These are phyloP conservation scores for Hypomesus transpacificus DNA, from an alignment of 2,113 vertebrate species.

Conservation along the genomic window DNA sequence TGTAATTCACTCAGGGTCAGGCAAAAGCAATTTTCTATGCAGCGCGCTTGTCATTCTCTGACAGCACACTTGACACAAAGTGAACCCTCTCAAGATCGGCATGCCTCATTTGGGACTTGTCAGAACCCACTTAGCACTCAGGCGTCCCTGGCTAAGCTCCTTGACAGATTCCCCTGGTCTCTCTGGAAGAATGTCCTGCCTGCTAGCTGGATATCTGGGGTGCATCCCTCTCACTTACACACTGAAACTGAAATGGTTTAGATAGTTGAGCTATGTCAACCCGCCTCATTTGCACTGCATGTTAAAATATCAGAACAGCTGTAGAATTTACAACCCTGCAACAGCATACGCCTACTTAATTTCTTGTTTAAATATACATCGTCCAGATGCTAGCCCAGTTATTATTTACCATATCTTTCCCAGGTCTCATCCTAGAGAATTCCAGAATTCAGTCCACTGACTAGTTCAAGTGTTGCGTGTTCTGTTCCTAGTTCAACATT, in stretches of 20 bases:
- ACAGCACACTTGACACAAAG: constrained; percentile 22
- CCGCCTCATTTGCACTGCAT: no score
- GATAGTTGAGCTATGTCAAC: no score
- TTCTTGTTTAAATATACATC: no score
- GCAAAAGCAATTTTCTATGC: constrained; percentile 18
- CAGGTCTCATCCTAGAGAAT: no score
- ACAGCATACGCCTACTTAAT: no score
- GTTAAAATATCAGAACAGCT: no score
- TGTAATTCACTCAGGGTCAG: constrained; percentile 3
- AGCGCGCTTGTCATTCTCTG: constrained; percentile 29
- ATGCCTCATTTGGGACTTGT: constrained; percentile 47
- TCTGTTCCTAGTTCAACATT: no score
- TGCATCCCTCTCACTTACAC: not conserved
- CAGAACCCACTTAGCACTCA: constrained; percentile 56
- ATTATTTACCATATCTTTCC: no score
- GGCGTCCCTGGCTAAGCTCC: constrained; percentile 45
- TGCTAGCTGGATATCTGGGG: not conserved
- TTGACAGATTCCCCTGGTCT: constrained; percentile 31
- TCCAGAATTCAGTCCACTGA: no score
- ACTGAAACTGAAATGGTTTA: not conserved
- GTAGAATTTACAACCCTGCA: no score
- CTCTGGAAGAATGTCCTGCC: not conserved
- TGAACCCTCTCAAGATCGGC: constrained; percentile 32
- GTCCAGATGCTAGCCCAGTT: no score
- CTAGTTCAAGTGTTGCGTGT: no score